A percentile compares a stretch with the other conserved stretches of the same genome.
Conservation (phyloP, 2,888 invertebrate genomes). For the Dicyrtomina minuta region DNA sequence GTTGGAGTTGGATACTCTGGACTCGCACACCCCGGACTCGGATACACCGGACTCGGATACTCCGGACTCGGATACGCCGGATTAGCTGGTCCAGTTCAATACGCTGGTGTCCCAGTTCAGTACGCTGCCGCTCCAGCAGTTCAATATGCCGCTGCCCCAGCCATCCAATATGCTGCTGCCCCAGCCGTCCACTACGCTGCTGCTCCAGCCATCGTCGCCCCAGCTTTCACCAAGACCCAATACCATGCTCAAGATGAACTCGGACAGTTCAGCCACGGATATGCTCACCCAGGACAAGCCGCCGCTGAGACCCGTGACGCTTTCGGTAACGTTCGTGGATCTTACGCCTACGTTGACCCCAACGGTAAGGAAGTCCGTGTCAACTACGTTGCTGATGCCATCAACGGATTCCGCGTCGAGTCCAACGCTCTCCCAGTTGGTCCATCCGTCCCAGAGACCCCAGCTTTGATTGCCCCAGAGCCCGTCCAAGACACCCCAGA, state of each 20-base stretch:
- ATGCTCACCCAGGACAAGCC: constrained; percentile 41
- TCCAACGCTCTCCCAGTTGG: constrained; percentile 58
- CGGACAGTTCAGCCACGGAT: constrained; percentile 57
- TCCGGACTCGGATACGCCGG: not conserved
- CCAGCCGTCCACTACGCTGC: not conserved
- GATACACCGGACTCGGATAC: not conserved
- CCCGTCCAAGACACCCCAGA: constrained; percentile 59
- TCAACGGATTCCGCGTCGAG: constrained; percentile 58
- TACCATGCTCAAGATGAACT: constrained; percentile 65
- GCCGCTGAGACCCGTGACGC: constrained; percentile 51
- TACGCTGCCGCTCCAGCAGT: constrained; percentile 26
- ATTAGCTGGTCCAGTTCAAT: no score
- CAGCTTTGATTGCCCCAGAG: constrained; percentile 35
- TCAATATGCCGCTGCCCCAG: constrained; percentile 49
- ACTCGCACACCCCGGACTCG: constrained; percentile 53
- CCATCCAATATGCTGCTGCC: no score
- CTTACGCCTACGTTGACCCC: constrained; percentile 58
- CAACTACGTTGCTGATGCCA: constrained; percentile 59
- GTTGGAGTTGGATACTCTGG: no score
- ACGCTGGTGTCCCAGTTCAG: not conserved
- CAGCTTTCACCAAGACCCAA: constrained; percentile 50
- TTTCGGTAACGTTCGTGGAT: constrained; percentile 50
- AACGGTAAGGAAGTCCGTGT: constrained; percentile 57
- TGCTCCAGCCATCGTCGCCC: constrained; percentile 35
- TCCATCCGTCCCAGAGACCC: constrained; percentile 43